phyloP scores from a whole-genome alignment of 2,797 vertebrate species.

The Ctenochaetus hawaiiensis region DNA sequence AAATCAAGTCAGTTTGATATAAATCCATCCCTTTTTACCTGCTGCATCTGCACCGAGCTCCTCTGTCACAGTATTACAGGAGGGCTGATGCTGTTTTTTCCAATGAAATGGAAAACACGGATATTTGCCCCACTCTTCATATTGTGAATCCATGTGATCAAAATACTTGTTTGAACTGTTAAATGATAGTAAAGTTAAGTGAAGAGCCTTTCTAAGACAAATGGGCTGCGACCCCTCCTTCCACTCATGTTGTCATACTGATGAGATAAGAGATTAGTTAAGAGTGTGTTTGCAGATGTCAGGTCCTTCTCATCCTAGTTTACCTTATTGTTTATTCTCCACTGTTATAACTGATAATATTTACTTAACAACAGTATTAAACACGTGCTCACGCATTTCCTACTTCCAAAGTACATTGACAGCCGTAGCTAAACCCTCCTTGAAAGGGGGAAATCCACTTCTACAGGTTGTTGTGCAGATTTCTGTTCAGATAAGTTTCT shows the following conservation, averaged over 20 bases:
- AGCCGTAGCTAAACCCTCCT: background rate
- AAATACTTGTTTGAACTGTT: background rate
- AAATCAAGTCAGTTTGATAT: slow-evolving; percentile 19
- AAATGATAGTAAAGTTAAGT: background rate
- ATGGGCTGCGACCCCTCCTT: background rate
- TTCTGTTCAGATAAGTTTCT: slow-evolving; percentile 6
- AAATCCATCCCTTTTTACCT: background rate
- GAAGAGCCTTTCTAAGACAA: background rate
- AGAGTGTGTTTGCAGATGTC: slow-evolving; percentile 1
- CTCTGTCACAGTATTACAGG: background rate
- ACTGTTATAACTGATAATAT: background rate
- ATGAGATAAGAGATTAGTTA: slow-evolving; percentile 33
- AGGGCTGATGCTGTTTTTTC: background rate
- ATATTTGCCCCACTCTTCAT: background rate
- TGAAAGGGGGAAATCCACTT: background rate
- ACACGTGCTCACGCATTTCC: background rate
- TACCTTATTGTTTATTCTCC: background rate
- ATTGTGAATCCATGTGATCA: background rate
- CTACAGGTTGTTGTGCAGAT: background rate
- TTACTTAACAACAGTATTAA: background rate
- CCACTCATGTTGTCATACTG: background rate
- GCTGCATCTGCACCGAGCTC: background rate
- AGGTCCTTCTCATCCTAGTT: background rate
- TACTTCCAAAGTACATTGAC: background rate
- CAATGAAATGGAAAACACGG: slow-evolving; percentile 1